phyloP scores from a whole-genome alignment of 2,113 vertebrate genomes.

The Sapayoa aenigma region DNA sequence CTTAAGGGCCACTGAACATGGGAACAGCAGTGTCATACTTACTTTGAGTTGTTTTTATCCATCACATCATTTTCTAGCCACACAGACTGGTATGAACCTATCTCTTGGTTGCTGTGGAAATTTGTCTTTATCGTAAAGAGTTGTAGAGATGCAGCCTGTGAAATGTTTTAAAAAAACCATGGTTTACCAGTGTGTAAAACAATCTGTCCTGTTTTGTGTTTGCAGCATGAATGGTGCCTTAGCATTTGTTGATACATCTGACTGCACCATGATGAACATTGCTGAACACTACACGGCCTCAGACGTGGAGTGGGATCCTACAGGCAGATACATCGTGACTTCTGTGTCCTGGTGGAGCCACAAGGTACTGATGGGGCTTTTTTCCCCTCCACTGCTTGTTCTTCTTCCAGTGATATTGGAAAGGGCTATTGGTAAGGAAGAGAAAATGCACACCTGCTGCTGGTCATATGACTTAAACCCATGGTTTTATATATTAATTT shows the following conservation, averaged over 20 bases:
- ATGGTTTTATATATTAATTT: neutral
- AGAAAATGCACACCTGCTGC: neutral
- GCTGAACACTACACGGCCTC: slow-evolving; percentile 98
- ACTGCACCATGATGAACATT: slow-evolving; percentile 99
- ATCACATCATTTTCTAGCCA: rapidly evolving
- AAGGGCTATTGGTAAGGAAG: neutral
- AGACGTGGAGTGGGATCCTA: slow-evolving; percentile 97
- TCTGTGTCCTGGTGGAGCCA: slow-evolving; percentile 99
- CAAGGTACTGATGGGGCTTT: slow-evolving; percentile 78
- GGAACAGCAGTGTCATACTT: neutral
- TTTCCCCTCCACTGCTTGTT: neutral
- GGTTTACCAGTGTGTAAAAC: neutral
- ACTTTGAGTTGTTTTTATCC: neutral
- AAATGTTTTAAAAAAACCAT: neutral
- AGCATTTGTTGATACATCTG: slow-evolving; percentile 94
- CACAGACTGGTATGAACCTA: neutral
- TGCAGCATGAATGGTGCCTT: slow-evolving; percentile 96
- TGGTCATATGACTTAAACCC: neutral
- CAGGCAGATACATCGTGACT: slow-evolving; percentile 92
- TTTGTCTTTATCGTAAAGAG: neutral
- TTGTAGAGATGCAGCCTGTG: neutral
- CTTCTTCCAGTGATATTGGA: neutral
- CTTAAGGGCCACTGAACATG: neutral
- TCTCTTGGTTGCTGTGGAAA: neutral
- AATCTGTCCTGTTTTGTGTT: neutral